A percentile compares a stretch with the other conserved stretches of the same genome.
Evolutionary conservation across 2,113 vertebrate genomes (phyloP).

Genomic region (Nesogale talazaci): DNA sequence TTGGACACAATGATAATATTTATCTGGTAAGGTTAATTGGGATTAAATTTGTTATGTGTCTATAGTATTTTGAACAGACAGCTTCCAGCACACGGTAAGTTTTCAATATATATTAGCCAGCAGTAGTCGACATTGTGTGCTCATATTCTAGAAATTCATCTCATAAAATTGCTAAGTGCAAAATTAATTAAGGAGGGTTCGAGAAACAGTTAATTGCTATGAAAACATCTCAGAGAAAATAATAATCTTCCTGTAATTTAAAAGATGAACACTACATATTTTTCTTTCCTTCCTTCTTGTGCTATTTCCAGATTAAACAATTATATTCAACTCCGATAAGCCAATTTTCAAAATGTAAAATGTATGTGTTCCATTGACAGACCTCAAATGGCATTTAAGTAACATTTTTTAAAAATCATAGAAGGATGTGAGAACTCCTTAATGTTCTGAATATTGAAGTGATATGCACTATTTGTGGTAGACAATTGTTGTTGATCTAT

Average conservation of each 20-base stretch:
- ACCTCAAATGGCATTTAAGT: not conserved
- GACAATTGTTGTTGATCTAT: not conserved
- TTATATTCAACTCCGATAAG: not conserved
- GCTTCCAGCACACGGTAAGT: not conserved
- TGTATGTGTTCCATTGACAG: not conserved
- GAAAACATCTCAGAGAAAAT: not conserved
- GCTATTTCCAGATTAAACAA: not conserved
- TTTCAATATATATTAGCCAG: not conserved
- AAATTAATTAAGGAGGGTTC: not conserved
- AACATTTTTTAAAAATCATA: not conserved
- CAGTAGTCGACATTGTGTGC: not conserved
- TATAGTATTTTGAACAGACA: not conserved
- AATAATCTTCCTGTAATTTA: not conserved
- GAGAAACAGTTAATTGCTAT: not conserved
- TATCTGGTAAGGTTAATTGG: not conserved
- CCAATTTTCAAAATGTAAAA: not conserved
- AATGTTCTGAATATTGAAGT: not conserved
- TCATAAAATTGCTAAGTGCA: not conserved
- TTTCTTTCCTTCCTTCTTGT: not conserved
- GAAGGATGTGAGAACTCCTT: not conserved
- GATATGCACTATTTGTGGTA: not conserved
- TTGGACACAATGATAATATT: not conserved
- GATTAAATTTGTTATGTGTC: not conserved
- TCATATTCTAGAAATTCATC: not conserved
- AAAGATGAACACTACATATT: not conserved